phyloP scores from a whole-genome alignment of 2,113 vertebrate species.

The Chelonoidis abingdonii region DNA sequence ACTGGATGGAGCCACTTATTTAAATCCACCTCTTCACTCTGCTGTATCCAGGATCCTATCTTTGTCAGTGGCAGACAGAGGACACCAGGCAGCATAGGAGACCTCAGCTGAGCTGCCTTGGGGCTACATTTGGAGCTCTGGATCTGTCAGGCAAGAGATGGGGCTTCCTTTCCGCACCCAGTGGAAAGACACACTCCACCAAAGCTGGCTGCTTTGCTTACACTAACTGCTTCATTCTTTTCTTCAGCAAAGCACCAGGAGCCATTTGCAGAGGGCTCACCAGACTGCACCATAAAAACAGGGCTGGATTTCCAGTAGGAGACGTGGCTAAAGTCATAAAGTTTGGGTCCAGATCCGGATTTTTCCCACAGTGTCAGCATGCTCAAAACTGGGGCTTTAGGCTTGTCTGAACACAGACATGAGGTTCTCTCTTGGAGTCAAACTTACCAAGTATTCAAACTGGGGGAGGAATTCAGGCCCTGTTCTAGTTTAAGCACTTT shows the following conservation, averaged over 20 bases:
- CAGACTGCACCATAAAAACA: neutral
- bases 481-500: neutral
- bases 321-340: neutral
- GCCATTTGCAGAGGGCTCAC: neutral
- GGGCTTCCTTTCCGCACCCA: neutral
- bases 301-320: neutral
- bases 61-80: neutral
- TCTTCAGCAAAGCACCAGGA: neutral
- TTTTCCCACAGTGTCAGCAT: neutral
- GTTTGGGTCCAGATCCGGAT: neutral
- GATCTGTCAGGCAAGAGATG: neutral
- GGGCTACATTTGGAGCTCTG: neutral
- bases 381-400: neutral
- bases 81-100: neutral
- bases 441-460: neutral
- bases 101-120: neutral
- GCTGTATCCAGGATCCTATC: neutral
- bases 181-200: neutral
- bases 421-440: neutral
- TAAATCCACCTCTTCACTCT: neutral
- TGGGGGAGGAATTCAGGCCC: neutral
- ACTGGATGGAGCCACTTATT: neutral
- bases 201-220: neutral
- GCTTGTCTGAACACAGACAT: neutral
- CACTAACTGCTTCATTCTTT: neutral